Evolutionary conservation across 2,797 vertebrate species (phyloP), one percentile per base, ranked within the genome.

Genomic region (Podarcis lilfordi): DNA sequence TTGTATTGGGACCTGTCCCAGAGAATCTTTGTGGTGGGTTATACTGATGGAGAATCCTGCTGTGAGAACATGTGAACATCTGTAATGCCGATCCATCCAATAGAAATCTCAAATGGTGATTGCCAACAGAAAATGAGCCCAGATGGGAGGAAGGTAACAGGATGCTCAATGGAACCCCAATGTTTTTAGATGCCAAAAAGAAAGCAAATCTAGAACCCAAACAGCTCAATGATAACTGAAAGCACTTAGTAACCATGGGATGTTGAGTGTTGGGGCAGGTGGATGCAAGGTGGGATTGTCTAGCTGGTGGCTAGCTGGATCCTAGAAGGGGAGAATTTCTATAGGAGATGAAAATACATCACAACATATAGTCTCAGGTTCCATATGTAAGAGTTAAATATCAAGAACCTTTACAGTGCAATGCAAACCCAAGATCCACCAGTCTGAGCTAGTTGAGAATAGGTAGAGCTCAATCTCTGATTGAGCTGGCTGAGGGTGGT

Each of bases 351-450:
- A 89, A 92, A 80, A 45, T 77, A 77, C 27, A 77, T 25, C 23
- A 5, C 25, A 27, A 29, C 2, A 29, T 23, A 5, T 77, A 27
- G 3, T 77, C 23, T 9, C 11, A 50, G 25, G 25, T 50, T 7
- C 43, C 43, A 15, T 76, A 11, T 78, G 27, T 78, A 25, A 27
- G 79, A 19, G 74, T 77, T 90, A 92, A 90, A 91, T 88, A 59
- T 32, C 1, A 21, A 19, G 78, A 71, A 90, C 88, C n/a, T 80
- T 86, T 55, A 55, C 50, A 15, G 13, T 55, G 50, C 13, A 55
- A 55, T 55, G 50, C 13, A 55, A 55, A 55, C 50, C 50, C 50
- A 55, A 55, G 50, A 55, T 55, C 1, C 50, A 55, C 11, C 11
- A 55, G 50, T 55, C 13, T 55, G 50, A 55, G 50, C 50, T 55